Conservation (phyloP, 2,113 vertebrate genomes). For the Pedetes capensis region DNA sequence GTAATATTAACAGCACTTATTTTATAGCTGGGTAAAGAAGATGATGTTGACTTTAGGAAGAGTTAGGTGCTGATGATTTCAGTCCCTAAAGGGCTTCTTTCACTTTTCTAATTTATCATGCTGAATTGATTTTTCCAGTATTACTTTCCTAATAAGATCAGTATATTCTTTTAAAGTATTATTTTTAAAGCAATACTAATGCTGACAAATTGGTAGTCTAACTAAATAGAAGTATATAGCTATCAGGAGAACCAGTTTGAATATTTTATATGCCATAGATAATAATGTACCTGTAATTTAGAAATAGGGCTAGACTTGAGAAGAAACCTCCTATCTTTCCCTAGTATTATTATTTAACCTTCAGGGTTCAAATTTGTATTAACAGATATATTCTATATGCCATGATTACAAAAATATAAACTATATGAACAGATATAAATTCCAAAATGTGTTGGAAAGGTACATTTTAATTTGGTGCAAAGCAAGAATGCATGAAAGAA, state of each 20-base stretch:
- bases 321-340: accelerated
- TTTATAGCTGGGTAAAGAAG: background rate
- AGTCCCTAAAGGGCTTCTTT: background rate
- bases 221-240: background rate
- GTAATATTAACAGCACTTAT: background rate
- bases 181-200: constrained; percentile 40
- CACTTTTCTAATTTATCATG: constrained; percentile 21
- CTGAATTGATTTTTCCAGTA: constrained; percentile 42
- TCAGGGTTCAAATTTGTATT: background rate
- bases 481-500: background rate
- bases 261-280: background rate
- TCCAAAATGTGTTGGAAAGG: background rate
- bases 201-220: background rate
- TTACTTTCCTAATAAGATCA: constrained; percentile 54
- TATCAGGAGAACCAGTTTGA: background rate
- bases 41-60: background rate
- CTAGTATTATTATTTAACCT: background rate
- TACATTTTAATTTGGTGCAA: background rate
- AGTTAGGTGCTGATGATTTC: background rate
- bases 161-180: constrained; percentile 7
- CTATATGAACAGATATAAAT: background rate
- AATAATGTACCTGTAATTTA: background rate
- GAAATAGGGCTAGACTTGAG: background rate
- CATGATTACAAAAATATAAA: background rate
- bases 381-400: background rate